phyloP scores from a whole-genome alignment of 1,140 invertebrate genomes.

The Heliconius hewitsoni region DNA sequence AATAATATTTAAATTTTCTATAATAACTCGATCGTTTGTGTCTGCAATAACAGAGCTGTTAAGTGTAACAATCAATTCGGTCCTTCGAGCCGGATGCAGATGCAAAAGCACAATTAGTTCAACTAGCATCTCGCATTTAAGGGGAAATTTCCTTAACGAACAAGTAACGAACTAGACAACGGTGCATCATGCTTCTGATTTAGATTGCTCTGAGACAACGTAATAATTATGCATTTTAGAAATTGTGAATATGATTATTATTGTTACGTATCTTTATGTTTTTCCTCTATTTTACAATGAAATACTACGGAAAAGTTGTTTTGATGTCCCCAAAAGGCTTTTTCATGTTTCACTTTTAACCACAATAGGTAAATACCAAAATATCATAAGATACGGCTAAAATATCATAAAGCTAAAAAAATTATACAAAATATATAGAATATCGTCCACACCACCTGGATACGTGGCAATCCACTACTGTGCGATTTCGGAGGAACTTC shows the following conservation, averaged over 20 bases:
- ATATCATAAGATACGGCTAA: no score
- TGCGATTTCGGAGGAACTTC: no score
- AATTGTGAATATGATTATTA: background rate
- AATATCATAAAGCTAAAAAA: no score
- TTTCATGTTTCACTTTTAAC: no score
- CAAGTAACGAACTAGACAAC: slow-evolving; percentile 11
- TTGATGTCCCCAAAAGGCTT: no score
- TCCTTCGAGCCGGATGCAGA: slow-evolving; percentile 11
- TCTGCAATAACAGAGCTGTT: slow-evolving; percentile 3
- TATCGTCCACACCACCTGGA: no score
- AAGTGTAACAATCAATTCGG: slow-evolving; percentile 4
- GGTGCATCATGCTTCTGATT: background rate
- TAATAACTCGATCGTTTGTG: background rate
- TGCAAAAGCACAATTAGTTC: slow-evolving; percentile 7
- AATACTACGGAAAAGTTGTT: no score
- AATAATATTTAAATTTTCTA: background rate
- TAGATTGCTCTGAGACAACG: background rate
- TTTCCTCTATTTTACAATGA: no score
- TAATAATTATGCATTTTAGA: background rate
- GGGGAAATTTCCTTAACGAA: slow-evolving; percentile 3
- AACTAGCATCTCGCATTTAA: slow-evolving; percentile 1
- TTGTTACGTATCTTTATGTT: background rate
- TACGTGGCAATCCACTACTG: no score
- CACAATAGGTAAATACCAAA: no score
- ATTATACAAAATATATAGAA: no score